Conservation (phyloP, 2,888 invertebrate species). For the Tridacna gigas region DNA sequence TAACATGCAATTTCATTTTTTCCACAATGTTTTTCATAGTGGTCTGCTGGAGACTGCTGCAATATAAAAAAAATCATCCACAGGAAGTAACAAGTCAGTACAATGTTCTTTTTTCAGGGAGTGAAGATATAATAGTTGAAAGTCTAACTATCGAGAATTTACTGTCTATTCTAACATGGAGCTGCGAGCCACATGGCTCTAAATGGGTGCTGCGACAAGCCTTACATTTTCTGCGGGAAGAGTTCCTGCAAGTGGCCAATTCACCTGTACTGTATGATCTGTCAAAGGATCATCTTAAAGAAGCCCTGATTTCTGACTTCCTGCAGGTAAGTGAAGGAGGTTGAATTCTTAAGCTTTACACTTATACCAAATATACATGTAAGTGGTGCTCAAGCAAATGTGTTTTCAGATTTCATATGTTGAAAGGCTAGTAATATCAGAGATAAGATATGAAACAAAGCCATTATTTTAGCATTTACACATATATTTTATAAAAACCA, state of each 20-base stretch:
- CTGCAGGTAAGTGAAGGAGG: conserved; percentile 84
- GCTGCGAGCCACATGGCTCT: conserved; percentile 95
- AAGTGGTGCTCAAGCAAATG: too few species aligned
- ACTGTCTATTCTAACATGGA: conserved; percentile 93
- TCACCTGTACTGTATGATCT: conserved; percentile 91
- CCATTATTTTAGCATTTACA: too few species aligned
- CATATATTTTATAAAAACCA: too few species aligned
- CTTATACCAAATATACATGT: neutral
- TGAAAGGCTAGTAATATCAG: too few species aligned
- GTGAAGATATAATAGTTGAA: conserved; percentile 97
- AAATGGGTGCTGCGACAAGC: conserved; percentile 96
- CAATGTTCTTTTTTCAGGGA: conserved; percentile 86
- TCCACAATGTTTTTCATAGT: too few species aligned
- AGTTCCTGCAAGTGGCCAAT: conserved; percentile 89
- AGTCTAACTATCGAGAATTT: conserved; percentile 94
- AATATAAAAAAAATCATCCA: too few species aligned
- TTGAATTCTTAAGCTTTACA: neutral
- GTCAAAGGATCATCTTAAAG: conserved; percentile 90
- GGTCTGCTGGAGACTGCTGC: too few species aligned
- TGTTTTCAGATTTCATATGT: too few species aligned
- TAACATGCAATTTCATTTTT: too few species aligned
- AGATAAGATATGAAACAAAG: too few species aligned
- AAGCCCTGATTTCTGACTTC: conserved; percentile 92
- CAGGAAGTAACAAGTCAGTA: neutral
- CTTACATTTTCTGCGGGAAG: conserved; percentile 95